Conservation (phyloP, 2,113 vertebrate genomes). For the Argyrosomus japonicus region DNA sequence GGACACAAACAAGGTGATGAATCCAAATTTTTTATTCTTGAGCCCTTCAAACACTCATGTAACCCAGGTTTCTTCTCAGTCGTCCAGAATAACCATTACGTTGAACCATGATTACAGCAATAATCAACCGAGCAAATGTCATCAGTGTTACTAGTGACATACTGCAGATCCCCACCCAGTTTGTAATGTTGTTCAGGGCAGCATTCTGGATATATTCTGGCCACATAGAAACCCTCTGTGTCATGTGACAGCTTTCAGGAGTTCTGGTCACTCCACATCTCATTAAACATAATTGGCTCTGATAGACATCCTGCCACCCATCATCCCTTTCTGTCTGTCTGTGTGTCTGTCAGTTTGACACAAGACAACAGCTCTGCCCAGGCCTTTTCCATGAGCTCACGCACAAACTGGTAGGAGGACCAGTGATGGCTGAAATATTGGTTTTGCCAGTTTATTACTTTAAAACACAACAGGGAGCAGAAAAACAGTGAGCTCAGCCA, state of each 20-base stretch:
- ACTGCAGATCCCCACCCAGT: constrained; percentile 15
- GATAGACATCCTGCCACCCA: constrained; percentile 65
- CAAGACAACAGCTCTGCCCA: constrained; percentile 20
- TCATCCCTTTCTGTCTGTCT: constrained; percentile 26
- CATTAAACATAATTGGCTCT: constrained; percentile 76
- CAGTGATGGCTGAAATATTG: constrained; percentile 29
- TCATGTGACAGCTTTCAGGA: constrained; percentile 59
- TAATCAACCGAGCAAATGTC: constrained; percentile 11
- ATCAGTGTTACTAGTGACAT: background rate
- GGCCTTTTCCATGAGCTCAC: constrained; percentile 6
- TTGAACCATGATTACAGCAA: background rate
- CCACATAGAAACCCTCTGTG: constrained; percentile 24
- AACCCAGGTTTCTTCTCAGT: background rate
- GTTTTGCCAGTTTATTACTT: constrained; percentile 51
- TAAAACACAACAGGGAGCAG: constrained; percentile 48
- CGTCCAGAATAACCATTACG: background rate
- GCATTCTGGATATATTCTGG: background rate
- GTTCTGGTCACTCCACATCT: constrained; percentile 63
- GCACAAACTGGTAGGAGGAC: background rate
- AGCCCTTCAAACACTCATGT: background rate
- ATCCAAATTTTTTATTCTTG: background rate
- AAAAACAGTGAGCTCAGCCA: constrained; percentile 56
- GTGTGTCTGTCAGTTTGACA: constrained; percentile 9
- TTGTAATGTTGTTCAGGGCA: background rate
- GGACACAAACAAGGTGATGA: background rate